Percentiles rank a stretch among this genome's conserved stretches.
These are phyloP conservation scores for Ormia ochracea DNA, from an alignment of 2,888 invertebrate genomes.

Conservation along the genomic window DNA sequence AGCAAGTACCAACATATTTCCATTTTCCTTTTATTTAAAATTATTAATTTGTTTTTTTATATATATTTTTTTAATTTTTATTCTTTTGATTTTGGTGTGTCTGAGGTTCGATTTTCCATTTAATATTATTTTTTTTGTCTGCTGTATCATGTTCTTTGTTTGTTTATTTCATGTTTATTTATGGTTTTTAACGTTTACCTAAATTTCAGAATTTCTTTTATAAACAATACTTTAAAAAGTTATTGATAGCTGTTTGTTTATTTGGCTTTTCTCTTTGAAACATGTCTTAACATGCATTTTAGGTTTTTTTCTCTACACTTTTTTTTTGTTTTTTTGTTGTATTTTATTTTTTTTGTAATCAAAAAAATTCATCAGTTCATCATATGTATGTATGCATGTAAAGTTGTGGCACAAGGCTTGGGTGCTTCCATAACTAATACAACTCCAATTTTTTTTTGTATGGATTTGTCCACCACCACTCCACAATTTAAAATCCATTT, in stretches of 20 bases:
- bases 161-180: too few relatives aligned
- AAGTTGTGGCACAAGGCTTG: too few relatives aligned
- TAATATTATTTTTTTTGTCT: neutral
- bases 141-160: neutral
- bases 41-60: neutral
- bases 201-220: neutral
- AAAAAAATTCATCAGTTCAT: too few relatives aligned
- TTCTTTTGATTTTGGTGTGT: conserved; percentile 28
- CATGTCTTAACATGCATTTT: neutral
- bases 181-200: neutral
- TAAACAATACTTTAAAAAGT: neutral
- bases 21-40: neutral
- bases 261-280: neutral
- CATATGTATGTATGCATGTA: too few relatives aligned
- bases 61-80: neutral
- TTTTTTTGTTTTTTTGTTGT: neutral
- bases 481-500: too few relatives aligned
- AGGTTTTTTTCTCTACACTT: too few relatives aligned
- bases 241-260: neutral
- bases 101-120: conserved; percentile 28
- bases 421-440: too few relatives aligned
- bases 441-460: too few relatives aligned
- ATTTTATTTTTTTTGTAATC: too few relatives aligned
- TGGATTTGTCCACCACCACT: too few relatives aligned
- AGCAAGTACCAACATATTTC: too few relatives aligned